These are phyloP conservation scores for Caenorhabditis zanzibari DNA, from an alignment of 2,888 invertebrate genomes.

Conservation along the genomic window DNA sequence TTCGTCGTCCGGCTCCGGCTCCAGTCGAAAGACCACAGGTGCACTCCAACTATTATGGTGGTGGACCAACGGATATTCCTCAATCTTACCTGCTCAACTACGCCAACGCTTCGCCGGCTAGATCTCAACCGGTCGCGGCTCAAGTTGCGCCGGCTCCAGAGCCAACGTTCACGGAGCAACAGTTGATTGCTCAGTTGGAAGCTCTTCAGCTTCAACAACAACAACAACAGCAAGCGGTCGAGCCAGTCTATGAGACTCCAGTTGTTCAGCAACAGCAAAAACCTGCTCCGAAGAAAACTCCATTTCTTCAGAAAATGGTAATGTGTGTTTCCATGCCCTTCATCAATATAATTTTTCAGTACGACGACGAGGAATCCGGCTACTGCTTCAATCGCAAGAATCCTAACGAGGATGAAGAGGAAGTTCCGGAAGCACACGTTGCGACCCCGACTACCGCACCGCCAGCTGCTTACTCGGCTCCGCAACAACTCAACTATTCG, in stretches of 20 bases:
- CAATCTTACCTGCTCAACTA: constrained; percentile 60
- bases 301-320: constrained; percentile 40
- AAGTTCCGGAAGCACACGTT: constrained; percentile 20
- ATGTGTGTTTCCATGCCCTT: no score
- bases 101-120: background rate
- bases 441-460: constrained; percentile 12
- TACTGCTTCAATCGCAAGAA: constrained; percentile 57
- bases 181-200: constrained; percentile 40
- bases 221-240: background rate
- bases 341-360: constrained; percentile 20
- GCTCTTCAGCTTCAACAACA: constrained; percentile 32
- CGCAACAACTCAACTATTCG: constrained; percentile 9
- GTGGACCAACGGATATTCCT: constrained; percentile 61
- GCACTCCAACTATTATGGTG: constrained; percentile 62
- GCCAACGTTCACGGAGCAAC: constrained; percentile 17
- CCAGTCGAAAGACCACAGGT: constrained; percentile 32
- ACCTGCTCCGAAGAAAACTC: constrained; percentile 20
- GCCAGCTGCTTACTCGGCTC: background rate
- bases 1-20: background rate
- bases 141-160: constrained; percentile 2
- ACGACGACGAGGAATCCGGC: constrained; percentile 57
- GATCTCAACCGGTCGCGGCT: constrained; percentile 12
- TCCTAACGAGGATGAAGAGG: background rate
- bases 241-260: constrained; percentile 6
- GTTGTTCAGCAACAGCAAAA: background rate